These are phyloP conservation scores for Habropoda laboriosa DNA, from an alignment of 1,140 invertebrate species.

Conservation along the genomic window DNA sequence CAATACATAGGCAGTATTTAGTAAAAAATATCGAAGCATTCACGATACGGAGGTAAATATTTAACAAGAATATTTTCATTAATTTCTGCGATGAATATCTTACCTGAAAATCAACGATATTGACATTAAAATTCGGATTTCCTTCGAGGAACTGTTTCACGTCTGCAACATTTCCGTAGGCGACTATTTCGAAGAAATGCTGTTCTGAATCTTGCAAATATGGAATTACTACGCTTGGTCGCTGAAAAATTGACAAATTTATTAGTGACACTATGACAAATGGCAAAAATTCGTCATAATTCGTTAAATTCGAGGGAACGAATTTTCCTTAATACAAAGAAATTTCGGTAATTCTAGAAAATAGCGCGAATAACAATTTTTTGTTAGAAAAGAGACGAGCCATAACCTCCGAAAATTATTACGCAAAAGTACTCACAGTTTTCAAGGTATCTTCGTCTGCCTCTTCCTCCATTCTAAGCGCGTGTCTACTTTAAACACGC, in stretches of 20 bases:
- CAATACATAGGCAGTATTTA: too few species aligned
- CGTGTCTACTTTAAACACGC: neutral
- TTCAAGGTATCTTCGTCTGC: neutral
- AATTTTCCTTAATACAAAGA: neutral
- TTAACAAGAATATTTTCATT: neutral
- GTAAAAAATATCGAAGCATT: too few species aligned
- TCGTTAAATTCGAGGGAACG: too few species aligned
- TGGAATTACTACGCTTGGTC: slow-evolving; percentile 76
- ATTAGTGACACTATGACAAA: neutral
- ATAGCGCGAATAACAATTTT: too few species aligned
- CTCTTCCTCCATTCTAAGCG: slow-evolving; percentile 22
- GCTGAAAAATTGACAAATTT: slow-evolving; percentile 36
- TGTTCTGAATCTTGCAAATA: slow-evolving; percentile 79
- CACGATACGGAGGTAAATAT: neutral
- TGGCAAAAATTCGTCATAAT: neutral
- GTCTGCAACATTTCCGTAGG: slow-evolving; percentile 70
- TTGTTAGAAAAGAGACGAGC: neutral
- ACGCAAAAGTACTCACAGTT: slow-evolving; percentile 31
- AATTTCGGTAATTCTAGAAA: neutral
- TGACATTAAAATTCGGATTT: slow-evolving; percentile 80
- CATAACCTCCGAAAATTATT: neutral
- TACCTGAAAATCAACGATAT: slow-evolving; percentile 82
- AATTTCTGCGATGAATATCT: neutral
- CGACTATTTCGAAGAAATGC: slow-evolving; percentile 81
- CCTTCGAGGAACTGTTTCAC: slow-evolving; percentile 74